Base-by-base conservation (phyloP, 92 coral and sea anemone species). In the Siderastrea radians region DNA sequence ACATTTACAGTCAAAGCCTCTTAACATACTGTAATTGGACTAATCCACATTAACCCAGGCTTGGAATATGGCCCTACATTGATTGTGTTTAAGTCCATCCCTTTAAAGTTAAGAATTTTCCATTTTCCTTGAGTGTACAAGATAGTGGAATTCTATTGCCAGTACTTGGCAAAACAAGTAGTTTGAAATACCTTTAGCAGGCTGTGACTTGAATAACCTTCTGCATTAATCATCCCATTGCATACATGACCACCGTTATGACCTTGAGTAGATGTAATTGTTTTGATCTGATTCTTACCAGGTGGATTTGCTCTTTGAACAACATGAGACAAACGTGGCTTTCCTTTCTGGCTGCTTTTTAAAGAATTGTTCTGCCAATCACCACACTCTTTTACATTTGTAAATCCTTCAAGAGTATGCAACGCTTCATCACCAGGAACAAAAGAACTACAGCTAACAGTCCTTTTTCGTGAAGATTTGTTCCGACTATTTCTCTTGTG, bases 381-480 rank as follows among this genome's bases (percentile, higher is more conserved):
- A 17, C 50, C 46, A 38, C 19, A 38, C 7, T 58, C 57, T 79
- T 65, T 66, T 11, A 60, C 52, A 38, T 52, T 67, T 50, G 84
- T 67, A 2, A 80, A 70, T 38, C 78, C 75, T 55, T 71, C 46
- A 49, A 4, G 6, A 71, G 65, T 11, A 8, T 49, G 60, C 46
- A 14, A 50, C 12, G 38, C 61, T 73, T 83, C 62, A 17, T 62
- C 60, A 14, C 61, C 80, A 15, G 60, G 14, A 14, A 72, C 72
- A 61, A 72, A 48, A 1, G 78, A 82, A 61, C 81, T 57, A 48
- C 80, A 74, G 38, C 87, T 84, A 1, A 84, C 63, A 2, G 87
- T 84, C 49, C 87, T 73, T 50, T 84, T 77, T 49, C 87, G 49
- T 11, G 49, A n/a, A 83, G 87, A 51, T 49, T 52, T 74, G 80